A percentile compares a stretch with the other conserved stretches of the same genome.
These are phyloP conservation scores for Todiramphus saurophagus DNA, from an alignment of 2,113 vertebrate genomes.

Conservation along the genomic window DNA sequence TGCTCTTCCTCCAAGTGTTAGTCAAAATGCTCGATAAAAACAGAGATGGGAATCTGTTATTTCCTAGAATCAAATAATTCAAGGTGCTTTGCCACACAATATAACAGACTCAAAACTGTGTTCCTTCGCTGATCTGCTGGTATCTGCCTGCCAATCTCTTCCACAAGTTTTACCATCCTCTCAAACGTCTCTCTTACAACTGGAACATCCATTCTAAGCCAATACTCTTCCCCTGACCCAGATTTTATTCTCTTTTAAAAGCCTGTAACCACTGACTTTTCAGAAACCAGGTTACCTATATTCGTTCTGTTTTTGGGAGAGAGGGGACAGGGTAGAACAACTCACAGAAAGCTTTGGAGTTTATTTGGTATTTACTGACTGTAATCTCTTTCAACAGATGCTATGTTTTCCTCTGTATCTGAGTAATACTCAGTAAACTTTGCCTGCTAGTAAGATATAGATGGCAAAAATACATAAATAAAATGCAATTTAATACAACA, in stretches of 20 bases:
- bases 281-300: constrained; percentile 32
- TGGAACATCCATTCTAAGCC: not conserved
- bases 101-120: not conserved
- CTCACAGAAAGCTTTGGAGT: not conserved
- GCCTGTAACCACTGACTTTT: not conserved
- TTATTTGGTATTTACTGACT: not conserved
- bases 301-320: not conserved
- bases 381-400: not conserved
- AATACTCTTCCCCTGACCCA: not conserved
- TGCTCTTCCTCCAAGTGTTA: not conserved
- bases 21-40: not conserved
- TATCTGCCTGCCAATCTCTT: not conserved
- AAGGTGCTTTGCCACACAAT: not conserved
- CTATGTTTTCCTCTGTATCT: not conserved
- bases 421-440: not conserved
- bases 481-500: not conserved
- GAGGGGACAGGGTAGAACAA: not conserved
- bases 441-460: not conserved
- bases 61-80: not conserved
- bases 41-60: not conserved
- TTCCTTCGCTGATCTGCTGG: not conserved
- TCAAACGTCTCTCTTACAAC: not conserved
- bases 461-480: not conserved
- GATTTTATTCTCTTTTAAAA: not conserved
- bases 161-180: not conserved